Conservation (phyloP, 2,797 vertebrate species). For the Malacoraja senta region DNA sequence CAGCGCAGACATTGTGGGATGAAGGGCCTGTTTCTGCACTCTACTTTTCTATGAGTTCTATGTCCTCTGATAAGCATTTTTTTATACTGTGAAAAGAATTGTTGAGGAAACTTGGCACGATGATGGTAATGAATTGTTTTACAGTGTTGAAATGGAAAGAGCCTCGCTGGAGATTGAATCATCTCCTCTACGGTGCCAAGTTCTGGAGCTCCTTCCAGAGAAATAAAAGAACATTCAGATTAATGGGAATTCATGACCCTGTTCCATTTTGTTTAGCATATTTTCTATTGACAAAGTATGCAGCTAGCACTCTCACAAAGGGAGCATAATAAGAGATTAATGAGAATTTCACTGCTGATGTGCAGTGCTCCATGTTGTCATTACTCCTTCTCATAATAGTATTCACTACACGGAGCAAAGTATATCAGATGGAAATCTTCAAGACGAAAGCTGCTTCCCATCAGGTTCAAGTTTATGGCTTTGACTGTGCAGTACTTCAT, state of each 20-base stretch:
- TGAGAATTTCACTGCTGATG: neutral
- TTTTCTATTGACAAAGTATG: neutral
- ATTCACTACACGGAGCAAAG: neutral
- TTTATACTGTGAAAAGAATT: neutral
- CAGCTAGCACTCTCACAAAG: neutral
- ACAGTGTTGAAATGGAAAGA: neutral
- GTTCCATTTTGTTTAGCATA: conserved; percentile 7
- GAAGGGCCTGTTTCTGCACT: too few species aligned
- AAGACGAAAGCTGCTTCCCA: neutral
- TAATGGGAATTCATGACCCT: neutral
- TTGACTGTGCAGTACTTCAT: neutral
- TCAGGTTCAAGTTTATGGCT: neutral
- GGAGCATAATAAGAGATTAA: neutral
- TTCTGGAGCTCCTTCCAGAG: neutral
- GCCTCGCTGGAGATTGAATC: conserved; percentile 1
- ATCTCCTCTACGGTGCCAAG: neutral
- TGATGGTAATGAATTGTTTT: neutral
- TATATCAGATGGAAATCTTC: neutral
- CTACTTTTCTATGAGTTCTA: too few species aligned
- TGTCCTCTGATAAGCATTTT: too few species aligned
- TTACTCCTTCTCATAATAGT: neutral
- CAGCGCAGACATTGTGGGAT: too few species aligned
- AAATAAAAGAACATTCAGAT: neutral
- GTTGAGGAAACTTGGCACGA: neutral
- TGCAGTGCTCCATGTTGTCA: neutral